Base-by-base conservation (phyloP, 2,888 invertebrate species). In the Hetaerina titia region DNA sequence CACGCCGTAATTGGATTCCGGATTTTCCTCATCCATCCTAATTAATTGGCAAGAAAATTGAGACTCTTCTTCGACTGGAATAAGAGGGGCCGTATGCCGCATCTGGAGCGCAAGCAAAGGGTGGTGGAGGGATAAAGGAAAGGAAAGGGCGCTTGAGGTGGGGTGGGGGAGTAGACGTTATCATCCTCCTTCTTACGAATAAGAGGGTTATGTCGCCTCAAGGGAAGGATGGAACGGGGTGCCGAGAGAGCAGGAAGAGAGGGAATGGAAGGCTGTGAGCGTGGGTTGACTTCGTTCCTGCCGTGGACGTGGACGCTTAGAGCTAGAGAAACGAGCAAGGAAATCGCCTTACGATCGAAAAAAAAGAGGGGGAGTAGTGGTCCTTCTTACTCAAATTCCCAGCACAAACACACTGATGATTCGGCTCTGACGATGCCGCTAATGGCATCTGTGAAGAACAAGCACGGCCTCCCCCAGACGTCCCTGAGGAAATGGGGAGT, bases 21-120 rank as follows among this genome's bases (percentile, higher is more conserved):
- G 69, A 92, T 74, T 92, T 92, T 81, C 81, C 81, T 31, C 69
- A 64, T 64, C 92, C 74, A n/a, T 92, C 69, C 92, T 92, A 92
- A 92, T 92, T 92, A 92, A 69, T 56, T 56, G 92, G 64, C 22
- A 92, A 92, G 92, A 92, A 69, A 69, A 92, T 74, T 69, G 69
- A 64, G 56, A 92, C 56, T 69, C 45, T 69, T 25, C 56, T 45
- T 92, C 56, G n/a, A 56, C 56, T 45, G 31, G 69, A 92, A 92
- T 92, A 69, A 69, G 74, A 74, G 74, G 45, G 69, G 19, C 69
- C 69, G 56, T 13, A 56, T 56, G 56, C 56, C 56, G 22, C 64
- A 81, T 81, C 25, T 31, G 81, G 19, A 31, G 69, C 13, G 69
- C 45, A 69, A 56, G 92, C 22, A 25, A 25, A 31, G 90, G 2